These are phyloP conservation scores for Phaetusa simplex DNA, from an alignment of 2,113 vertebrate species.

Conservation along the genomic window DNA sequence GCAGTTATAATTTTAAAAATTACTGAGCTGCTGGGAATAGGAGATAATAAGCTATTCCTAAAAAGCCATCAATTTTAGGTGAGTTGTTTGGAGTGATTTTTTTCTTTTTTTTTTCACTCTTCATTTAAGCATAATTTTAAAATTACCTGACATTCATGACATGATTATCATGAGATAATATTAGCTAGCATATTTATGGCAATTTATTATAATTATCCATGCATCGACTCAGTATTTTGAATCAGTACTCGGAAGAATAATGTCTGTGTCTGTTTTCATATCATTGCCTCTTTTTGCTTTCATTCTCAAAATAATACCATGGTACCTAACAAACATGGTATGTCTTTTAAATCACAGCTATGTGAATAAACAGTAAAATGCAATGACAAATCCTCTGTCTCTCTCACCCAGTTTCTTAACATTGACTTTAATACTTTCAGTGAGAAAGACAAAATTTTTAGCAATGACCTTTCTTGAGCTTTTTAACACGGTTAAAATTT, in stretches of 20 bases:
- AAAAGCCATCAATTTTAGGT: not conserved
- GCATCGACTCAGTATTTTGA: not conserved
- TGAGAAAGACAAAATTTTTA: not conserved
- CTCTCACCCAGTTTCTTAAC: not conserved
- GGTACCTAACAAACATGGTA: not conserved
- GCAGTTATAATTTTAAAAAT: not conserved
- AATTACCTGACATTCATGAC: not conserved
- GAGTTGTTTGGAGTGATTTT: not conserved
- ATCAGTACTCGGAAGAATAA: not conserved
- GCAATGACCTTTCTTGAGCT: not conserved
- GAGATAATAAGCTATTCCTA: not conserved
- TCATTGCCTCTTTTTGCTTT: not conserved
- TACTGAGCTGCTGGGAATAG: not conserved
- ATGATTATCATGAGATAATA: not conserved
- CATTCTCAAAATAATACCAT: not conserved
- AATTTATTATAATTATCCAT: not conserved
- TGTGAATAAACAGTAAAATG: not conserved
- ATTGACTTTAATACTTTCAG: not conserved
- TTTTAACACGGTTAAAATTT: not conserved
- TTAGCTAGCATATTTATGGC: not conserved
- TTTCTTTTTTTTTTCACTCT: not conserved
- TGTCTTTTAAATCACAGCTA: not conserved
- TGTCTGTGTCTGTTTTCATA: not conserved
- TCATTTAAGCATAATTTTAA: not conserved
- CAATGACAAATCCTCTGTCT: not conserved